Percentiles rank a stretch among this genome's conserved stretches.
Evolutionary conservation across 2,113 vertebrate species (phyloP).

Genomic region (Thalassarche chlororhynchos): DNA sequence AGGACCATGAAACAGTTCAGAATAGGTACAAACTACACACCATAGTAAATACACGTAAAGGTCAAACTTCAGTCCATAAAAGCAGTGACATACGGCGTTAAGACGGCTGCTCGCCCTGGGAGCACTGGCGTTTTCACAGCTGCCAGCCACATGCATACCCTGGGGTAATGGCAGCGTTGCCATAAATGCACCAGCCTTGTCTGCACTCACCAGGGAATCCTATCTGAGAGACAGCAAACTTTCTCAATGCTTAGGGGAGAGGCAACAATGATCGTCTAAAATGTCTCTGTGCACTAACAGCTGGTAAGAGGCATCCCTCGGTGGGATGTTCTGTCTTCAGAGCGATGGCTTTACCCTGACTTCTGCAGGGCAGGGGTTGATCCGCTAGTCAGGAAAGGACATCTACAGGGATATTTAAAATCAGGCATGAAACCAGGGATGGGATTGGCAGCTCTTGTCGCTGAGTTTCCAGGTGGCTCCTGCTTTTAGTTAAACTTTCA

Average conservation of each 20-base stretch:
- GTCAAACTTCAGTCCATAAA: background rate
- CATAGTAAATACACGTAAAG: rapidly evolving
- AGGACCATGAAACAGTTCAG: rapidly evolving
- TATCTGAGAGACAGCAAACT: background rate
- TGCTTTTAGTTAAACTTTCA: background rate
- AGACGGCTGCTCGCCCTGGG: background rate
- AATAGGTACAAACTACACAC: too few species aligned
- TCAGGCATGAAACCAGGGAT: rapidly evolving
- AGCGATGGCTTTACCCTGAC: rapidly evolving
- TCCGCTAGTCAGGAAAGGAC: background rate
- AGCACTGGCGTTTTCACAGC: background rate
- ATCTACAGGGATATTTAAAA: background rate
- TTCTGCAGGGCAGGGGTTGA: background rate
- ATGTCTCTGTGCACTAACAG: too few species aligned
- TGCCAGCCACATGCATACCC: rapidly evolving
- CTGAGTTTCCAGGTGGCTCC: background rate
- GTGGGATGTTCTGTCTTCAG: background rate
- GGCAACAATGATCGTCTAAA: rapidly evolving
- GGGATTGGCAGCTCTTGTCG: background rate
- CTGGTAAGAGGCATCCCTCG: background rate
- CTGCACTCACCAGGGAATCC: background rate
- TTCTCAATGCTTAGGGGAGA: rapidly evolving
- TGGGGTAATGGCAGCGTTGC: background rate
- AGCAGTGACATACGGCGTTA: background rate
- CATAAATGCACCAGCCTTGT: background rate